Percentiles rank a stretch among this genome's conserved stretches.
phyloP scores from a whole-genome alignment of 2,797 vertebrate genomes.

The Trachurus trachurus region DNA sequence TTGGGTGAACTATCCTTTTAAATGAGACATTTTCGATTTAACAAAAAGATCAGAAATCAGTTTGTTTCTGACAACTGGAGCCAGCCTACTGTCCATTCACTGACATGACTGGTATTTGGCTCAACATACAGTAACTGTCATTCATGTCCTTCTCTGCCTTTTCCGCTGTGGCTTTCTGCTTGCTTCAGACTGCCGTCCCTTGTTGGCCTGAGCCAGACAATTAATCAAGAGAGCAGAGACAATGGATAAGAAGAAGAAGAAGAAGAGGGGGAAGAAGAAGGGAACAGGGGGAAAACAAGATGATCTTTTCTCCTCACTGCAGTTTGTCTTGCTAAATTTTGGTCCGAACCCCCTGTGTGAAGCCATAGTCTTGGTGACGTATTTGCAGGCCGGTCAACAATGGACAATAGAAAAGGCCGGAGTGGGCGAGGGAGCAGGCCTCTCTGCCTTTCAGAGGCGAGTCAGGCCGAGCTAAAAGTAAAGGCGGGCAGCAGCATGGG shows the following conservation, averaged over 20 bases:
- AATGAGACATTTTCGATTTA: background rate
- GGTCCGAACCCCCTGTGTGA: constrained; percentile 6
- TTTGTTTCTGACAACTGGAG: background rate
- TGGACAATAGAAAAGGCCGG: constrained; percentile 69
- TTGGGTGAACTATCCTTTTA: too few species aligned
- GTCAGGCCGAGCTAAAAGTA: constrained; percentile 65
- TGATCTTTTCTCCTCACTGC: constrained; percentile 29
- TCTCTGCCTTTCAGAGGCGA: constrained; percentile 69
- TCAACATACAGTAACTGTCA: constrained; percentile 12
- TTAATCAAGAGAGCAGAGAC: constrained; percentile 31
- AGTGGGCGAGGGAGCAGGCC: constrained; percentile 67
- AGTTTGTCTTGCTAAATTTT: constrained; percentile 54
- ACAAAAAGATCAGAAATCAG: too few species aligned
- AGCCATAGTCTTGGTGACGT: constrained; percentile 31
- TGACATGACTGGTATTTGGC: background rate
- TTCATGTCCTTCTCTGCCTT: background rate
- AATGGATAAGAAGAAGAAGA: constrained; percentile 13
- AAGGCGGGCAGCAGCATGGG: constrained; percentile 66
- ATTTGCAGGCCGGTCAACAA: constrained; percentile 63
- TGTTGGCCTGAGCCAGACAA: constrained; percentile 25
- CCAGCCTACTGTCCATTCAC: background rate
- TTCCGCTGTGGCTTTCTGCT: constrained; percentile 13
- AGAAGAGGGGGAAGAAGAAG: background rate
- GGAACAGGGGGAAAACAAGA: constrained; percentile 9
- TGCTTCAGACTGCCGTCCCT: constrained; percentile 11